Conservation (phyloP, 2,113 vertebrate species). For the Meleagris gallopavo region DNA sequence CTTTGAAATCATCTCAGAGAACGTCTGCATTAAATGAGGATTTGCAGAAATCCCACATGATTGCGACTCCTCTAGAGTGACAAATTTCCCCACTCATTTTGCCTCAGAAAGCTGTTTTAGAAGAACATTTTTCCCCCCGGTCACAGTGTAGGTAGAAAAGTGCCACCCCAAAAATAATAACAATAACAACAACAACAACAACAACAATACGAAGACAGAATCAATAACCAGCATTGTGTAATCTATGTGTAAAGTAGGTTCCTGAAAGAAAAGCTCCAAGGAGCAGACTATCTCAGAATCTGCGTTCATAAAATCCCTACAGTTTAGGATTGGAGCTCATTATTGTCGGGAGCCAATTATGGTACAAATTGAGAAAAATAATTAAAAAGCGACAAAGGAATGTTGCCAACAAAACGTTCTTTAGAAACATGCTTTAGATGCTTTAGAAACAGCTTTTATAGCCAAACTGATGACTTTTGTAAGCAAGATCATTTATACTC, state of each 20-base stretch:
- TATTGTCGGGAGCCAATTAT: background rate
- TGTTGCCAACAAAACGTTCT: background rate
- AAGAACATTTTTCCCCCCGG: background rate
- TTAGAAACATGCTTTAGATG: background rate
- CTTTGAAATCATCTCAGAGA: background rate
- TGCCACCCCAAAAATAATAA: background rate
- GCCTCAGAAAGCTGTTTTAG: background rate
- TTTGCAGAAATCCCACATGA: background rate
- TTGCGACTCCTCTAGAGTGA: background rate
- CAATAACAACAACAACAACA: background rate
- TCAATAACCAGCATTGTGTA: background rate
- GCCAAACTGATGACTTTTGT: background rate
- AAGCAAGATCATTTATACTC: background rate
- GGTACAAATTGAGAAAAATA: background rate
- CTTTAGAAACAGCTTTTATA: background rate
- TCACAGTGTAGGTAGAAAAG: background rate
- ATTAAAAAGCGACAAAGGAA: background rate
- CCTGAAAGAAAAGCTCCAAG: background rate
- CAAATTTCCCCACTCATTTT: background rate
- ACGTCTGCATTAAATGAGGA: background rate
- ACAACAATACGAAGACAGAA: background rate
- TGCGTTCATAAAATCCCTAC: background rate
- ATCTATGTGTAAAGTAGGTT: background rate
- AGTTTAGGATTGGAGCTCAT: background rate
- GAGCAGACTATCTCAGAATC: background rate